Evolutionary conservation across 2,113 vertebrate species (phyloP).

Genomic region (Callipepla squamata): DNA sequence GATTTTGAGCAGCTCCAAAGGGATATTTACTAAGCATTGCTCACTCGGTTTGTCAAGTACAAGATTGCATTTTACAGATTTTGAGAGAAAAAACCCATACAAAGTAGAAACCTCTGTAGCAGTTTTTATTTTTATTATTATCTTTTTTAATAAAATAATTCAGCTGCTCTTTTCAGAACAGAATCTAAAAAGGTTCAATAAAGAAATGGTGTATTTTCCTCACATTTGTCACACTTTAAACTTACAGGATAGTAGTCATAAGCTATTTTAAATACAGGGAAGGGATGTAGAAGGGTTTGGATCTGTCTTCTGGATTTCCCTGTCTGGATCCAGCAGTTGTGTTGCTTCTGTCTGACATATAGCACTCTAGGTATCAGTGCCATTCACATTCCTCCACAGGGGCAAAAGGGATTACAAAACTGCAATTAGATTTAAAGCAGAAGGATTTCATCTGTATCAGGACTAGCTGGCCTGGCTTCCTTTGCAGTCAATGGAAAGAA

Average conservation of each 20-base stretch:
- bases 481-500: neutral
- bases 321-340: rapidly evolving
- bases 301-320: neutral
- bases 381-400: neutral
- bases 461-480: neutral
- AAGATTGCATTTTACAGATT: neutral
- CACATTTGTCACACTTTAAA: neutral
- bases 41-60: neutral
- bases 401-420: rapidly evolving
- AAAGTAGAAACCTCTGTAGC: neutral
- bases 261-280: neutral
- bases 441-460: rapidly evolving
- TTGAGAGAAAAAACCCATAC: neutral
- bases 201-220: neutral
- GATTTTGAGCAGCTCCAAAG: neutral
- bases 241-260: neutral
- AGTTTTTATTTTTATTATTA: neutral
- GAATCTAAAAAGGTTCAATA: neutral
- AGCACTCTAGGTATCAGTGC: neutral
- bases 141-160: neutral
- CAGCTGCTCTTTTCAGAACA: neutral
- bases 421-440: neutral
- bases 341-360: neutral
- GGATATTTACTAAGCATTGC: neutral
- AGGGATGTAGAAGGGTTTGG: neutral